phyloP scores from a whole-genome alignment of 1,140 invertebrate species.

The Drosophila funebris region DNA sequence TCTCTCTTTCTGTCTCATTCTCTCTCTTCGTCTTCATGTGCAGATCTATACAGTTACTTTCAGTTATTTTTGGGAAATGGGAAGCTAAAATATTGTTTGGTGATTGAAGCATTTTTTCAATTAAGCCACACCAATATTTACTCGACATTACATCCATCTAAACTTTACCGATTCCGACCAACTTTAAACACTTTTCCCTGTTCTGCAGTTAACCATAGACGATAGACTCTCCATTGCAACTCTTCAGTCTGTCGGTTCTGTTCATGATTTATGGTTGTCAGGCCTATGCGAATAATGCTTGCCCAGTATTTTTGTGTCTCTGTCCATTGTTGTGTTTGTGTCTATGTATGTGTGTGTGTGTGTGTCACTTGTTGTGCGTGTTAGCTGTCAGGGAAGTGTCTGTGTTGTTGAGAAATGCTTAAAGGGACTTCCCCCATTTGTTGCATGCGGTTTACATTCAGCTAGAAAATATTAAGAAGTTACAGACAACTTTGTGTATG shows the following conservation, averaged over 20 bases:
- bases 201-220: background rate
- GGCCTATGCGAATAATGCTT: slow-evolving; percentile 18
- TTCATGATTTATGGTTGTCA: slow-evolving; percentile 30
- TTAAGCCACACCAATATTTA: slow-evolving; percentile 22
- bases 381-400: slow-evolving; percentile 27
- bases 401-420: slow-evolving; percentile 19
- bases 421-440: slow-evolving; percentile 5
- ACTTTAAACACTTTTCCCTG: slow-evolving; percentile 18
- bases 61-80: background rate
- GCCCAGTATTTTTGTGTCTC: slow-evolving; percentile 37
- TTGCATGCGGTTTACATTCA: background rate
- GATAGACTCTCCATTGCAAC: background rate
- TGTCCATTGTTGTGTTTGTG: background rate
- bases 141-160: background rate
- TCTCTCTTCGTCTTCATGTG: background rate
- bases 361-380: slow-evolving; percentile 33
- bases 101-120: slow-evolving; percentile 29
- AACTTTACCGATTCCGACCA: slow-evolving; percentile 19
- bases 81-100: slow-evolving; percentile 8
- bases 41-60: background rate
- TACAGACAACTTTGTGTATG: background rate
- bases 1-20: background rate
- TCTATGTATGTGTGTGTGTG: background rate
- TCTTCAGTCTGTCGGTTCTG: slow-evolving; percentile 16
- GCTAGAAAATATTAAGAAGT: background rate